Percentiles rank a stretch among this genome's conserved stretches.
Conservation (phyloP, 2,113 vertebrate genomes). For the Gadus chalcogrammus region DNA sequence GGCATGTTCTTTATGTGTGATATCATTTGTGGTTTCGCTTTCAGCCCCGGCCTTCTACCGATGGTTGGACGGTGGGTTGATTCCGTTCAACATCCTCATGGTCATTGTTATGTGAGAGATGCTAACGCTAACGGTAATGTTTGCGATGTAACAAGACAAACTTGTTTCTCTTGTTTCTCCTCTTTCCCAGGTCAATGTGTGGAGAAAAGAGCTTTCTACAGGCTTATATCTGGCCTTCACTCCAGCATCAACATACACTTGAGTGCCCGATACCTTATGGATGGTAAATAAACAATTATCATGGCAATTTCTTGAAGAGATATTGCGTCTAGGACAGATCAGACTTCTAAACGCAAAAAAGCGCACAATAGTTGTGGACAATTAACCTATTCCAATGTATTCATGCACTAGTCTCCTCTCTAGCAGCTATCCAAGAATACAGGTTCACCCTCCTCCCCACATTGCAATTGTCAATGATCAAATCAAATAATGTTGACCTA, state of each 20-base stretch:
- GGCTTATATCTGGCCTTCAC: constrained; percentile 87
- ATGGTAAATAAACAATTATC: constrained; percentile 71
- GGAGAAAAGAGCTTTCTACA: constrained; percentile 92
- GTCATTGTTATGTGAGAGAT: no score
- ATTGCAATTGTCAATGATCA: no score
- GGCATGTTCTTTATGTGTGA: background rate
- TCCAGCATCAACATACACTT: constrained; percentile 92
- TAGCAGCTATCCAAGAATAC: no score
- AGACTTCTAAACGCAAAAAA: no score
- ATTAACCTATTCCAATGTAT: no score
- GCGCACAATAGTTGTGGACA: no score
- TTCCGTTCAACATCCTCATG: background rate
- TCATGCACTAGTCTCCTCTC: no score
- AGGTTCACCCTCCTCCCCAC: no score
- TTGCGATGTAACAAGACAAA: no score
- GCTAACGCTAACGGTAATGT: no score
- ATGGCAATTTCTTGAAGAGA: background rate
- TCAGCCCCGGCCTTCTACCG: constrained; percentile 82
- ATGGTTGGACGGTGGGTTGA: constrained; percentile 82
- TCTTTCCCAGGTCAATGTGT: constrained; percentile 81
- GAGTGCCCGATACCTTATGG: constrained; percentile 85
- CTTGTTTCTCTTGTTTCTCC: background rate
- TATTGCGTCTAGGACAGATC: background rate
- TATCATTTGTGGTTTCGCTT: constrained; percentile 31
- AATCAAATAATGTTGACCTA: no score